Evolutionary conservation across 2,113 vertebrate species (phyloP), one percentile per base, ranked within the genome.

Genomic region (Alethe castanea): DNA sequence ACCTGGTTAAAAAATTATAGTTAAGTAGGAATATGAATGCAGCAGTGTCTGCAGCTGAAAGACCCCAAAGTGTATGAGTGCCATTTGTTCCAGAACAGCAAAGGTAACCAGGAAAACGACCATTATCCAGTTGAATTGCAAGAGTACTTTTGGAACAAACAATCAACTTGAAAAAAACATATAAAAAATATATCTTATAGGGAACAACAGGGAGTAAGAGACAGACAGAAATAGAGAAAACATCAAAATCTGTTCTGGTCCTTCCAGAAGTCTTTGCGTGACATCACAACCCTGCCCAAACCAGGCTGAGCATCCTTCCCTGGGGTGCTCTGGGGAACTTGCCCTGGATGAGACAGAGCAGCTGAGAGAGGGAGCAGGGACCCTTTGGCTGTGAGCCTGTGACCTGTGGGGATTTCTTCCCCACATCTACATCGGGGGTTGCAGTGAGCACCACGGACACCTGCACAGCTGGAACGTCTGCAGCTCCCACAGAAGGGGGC

Each of bases 361-460:
- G 11, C 3, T 12, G 18, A 6, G 4, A 8, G 5, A 66, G 23
- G 8, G 47, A 71, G 12, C 56, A 31, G 38, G 12, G 12, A 28
- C 5, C 2, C 17, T 79, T 64, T 1, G 2, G 3, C 2, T 20
- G 7, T 36, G 20, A 1, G 0, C 18, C 11, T 56, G 47, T 0
- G 3, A 20, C 33, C 13, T 36, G 6, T 28, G 33, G 20, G 15
- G 5, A 28, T 69, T 80, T 76, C 15, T 29, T 48, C n/a, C 15
- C 25, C 14, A 26, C 2, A 3, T 5, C 6, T 48, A 2, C 36
- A 4, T 4, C 2, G 1, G 6, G 20, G 11, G 5, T 6, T 67
- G 53, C 44, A 67, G 31, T 0, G 2, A 73, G 42, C 28, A 90
- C 4, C 33, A 24, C 9, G 19, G 33, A 66, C 5, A 70, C 3